These are phyloP conservation scores for Eudasyphora cyanicolor DNA, from an alignment of 2,888 invertebrate species.

Conservation along the genomic window DNA sequence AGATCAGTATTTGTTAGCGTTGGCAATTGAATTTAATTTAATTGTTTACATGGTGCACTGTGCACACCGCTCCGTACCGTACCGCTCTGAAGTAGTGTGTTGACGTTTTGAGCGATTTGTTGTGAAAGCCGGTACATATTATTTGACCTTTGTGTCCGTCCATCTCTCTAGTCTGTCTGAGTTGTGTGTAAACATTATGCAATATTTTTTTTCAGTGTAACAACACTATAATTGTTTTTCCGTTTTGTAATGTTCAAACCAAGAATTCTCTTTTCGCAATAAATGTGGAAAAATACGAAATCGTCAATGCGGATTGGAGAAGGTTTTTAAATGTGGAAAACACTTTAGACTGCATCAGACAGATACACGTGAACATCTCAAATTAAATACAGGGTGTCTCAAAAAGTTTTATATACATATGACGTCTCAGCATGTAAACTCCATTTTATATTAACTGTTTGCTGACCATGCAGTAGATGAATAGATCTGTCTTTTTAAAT, in stretches of 20 bases:
- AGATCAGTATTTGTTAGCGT: not conserved
- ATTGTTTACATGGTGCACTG: not conserved
- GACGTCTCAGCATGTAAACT: too few species aligned
- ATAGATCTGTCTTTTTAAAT: too few species aligned
- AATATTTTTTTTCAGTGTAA: conserved; percentile 1
- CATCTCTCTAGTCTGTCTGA: not conserved
- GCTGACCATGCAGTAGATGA: too few species aligned
- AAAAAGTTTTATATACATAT: too few species aligned
- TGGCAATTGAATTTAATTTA: not conserved
- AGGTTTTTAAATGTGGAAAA: too few species aligned
- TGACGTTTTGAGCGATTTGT: not conserved
- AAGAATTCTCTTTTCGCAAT: too few species aligned
- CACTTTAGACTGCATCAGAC: too few species aligned
- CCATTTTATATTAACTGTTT: too few species aligned
- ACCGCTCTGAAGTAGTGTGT: not conserved
- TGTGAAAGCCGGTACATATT: conserved; percentile 2
- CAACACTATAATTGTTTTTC: not conserved
- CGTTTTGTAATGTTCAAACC: not conserved
- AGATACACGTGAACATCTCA: too few species aligned
- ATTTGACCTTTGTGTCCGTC: not conserved
- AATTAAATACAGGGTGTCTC: too few species aligned
- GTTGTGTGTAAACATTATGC: conserved; percentile 3
- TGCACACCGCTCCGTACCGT: not conserved
- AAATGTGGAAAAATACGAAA: too few species aligned
- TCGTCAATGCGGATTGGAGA: too few species aligned